Conservation (phyloP, 2,888 invertebrate species). For the Villa cingulata region DNA sequence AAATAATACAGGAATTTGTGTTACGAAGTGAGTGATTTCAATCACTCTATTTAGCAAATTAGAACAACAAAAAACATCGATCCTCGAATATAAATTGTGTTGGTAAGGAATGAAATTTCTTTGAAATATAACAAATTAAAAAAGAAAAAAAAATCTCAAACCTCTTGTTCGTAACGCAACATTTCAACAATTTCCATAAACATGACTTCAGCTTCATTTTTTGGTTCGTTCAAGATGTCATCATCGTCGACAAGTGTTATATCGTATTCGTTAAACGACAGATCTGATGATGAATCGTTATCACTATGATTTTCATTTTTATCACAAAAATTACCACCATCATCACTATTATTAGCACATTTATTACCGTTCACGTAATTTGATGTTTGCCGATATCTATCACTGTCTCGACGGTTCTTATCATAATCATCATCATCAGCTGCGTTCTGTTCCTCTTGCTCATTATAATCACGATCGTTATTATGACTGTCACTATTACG, state of each 20-base stretch:
- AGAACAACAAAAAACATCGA: no score
- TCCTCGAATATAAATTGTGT: no score
- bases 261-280: conserved; percentile 27
- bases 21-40: no score
- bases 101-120: no score
- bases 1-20: no score
- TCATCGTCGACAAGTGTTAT: conserved; percentile 34
- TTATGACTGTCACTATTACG: no score
- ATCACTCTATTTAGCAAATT: no score
- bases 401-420: no score
- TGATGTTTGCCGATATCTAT: conserved; percentile 8
- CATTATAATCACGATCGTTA: conserved; percentile 13
- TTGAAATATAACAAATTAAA: no score
- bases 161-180: conserved; percentile 36
- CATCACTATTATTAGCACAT: conserved; percentile 5
- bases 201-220: conserved; percentile 37
- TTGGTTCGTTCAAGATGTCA: conserved; percentile 32
- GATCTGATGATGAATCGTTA: conserved; percentile 23
- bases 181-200: conserved; percentile 35
- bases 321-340: background rate
- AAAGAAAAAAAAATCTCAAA: conserved; percentile 25
- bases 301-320: conserved; percentile 14
- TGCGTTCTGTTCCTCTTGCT: conserved; percentile 15
- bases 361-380: no score
- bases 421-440: background rate